A percentile compares a stretch with the other conserved stretches of the same genome.
Evolutionary conservation across 2,888 invertebrate species (phyloP).

Genomic region (Arrhopalites spinosus): DNA sequence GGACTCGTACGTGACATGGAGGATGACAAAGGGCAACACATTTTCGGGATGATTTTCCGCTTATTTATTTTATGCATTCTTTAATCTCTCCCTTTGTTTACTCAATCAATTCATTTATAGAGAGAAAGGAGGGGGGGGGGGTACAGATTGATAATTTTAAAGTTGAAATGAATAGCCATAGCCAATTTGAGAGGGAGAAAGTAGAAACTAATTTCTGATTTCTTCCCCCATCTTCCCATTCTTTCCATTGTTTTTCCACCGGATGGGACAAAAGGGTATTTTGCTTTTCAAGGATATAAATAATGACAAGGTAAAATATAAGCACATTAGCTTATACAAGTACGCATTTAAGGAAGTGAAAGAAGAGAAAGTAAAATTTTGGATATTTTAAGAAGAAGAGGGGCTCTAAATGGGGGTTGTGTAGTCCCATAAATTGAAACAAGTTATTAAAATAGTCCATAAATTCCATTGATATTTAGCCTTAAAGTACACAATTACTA

Average conservation of each 20-base stretch:
- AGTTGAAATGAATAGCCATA: too few species aligned
- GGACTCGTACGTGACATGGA: conserved; percentile 34
- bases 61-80: too few species aligned
- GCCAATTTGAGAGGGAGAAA: background rate
- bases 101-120: too few species aligned
- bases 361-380: too few species aligned
- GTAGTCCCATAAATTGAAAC: conserved; percentile 30
- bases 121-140: too few species aligned
- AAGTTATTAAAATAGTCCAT: conserved; percentile 37
- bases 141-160: too few species aligned
- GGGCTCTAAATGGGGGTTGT: background rate
- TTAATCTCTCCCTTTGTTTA: too few species aligned
- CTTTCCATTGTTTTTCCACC: too few species aligned
- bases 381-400: background rate
- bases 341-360: background rate
- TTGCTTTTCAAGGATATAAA: background rate
- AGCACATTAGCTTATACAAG: background rate
- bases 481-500: conserved; percentile 37
- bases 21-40: conserved; percentile 9
- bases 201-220: background rate
- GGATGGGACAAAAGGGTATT: background rate
- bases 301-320: background rate
- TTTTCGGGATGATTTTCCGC: too few species aligned
- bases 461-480: conserved; percentile 35
- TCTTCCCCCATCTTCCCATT: background rate